Base-by-base conservation (phyloP, 2,888 invertebrate species). In the Drosophila borealis region DNA sequence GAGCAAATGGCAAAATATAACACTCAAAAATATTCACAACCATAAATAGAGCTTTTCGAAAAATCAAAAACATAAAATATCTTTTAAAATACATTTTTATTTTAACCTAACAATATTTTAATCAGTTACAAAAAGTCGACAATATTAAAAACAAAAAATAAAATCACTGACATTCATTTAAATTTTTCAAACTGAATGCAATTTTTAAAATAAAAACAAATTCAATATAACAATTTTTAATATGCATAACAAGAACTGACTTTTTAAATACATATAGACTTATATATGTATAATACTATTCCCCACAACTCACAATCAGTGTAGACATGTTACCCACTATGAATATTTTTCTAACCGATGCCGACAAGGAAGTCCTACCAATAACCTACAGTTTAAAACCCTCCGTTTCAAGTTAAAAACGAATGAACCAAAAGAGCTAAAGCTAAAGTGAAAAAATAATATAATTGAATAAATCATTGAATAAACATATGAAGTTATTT, bases 361-460 rank as follows among this genome's bases (percentile, higher is more conserved):
- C 49, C 41, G 46, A 44, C 62, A 49, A 46, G 49, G 36, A 87
- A 69, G 61, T 83, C 80, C 78, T 84, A 87, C 70, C 84, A 83
- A 78, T 75, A 70, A 75, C 69, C 78, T 70, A 72, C 80, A 78
- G 59, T 80, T 85, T 85, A 63, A 88, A 88, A 88, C 85, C 85
- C 85, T 85, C 85, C 85, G 85, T 85, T 85, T 88, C 88, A 88
- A 78, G 89, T 89, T 88, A 61, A 82, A 85, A 88, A 85, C 85
- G 48, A 89, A 78, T 88, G 89, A 89, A 89, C 85, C 89, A 89
- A 85, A 89, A 81, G 53, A 67, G n/a, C n/a, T n/a, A 17, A 2
- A 17, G 48, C 70, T 74, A 63, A 49, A 45, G 59, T 60, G 70
- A 56, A 29, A 8, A 29, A 29, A 2, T 29, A 29, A 29, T 17